Conservation (phyloP, 2,888 invertebrate genomes). For the Caenorhabditis zanzibari region DNA sequence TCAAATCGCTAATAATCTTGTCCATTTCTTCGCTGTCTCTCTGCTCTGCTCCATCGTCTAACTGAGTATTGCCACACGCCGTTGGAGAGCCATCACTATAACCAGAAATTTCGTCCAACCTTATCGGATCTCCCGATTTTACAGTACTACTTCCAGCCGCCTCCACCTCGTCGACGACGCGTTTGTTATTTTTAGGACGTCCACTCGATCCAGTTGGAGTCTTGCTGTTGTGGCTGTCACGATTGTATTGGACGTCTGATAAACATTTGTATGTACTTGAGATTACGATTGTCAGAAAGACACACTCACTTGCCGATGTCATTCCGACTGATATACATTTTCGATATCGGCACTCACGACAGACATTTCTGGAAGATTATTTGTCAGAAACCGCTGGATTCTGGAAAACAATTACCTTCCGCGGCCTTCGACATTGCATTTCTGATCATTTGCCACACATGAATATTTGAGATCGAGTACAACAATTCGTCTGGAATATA, state of each 20-base stretch:
- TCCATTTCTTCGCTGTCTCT: conserved; percentile 50
- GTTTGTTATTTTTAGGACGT: conserved; percentile 49
- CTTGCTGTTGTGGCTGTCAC: conserved; percentile 58
- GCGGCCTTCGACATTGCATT: conserved; percentile 59
- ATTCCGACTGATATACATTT: conserved; percentile 54
- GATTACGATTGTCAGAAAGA: conserved; percentile 30
- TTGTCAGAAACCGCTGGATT: neutral
- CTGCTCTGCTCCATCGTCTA: conserved; percentile 32
- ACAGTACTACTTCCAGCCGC: conserved; percentile 52
- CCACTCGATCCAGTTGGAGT: conserved; percentile 21
- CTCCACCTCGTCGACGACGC: conserved; percentile 30
- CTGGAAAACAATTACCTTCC: conserved; percentile 58
- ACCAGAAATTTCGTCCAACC: conserved; percentile 54
- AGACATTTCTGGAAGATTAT: conserved; percentile 59
- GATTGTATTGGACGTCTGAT: conserved; percentile 66
- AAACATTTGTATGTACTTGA: conserved; percentile 22
- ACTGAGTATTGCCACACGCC: conserved; percentile 46
- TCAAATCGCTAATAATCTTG: conserved; percentile 55
- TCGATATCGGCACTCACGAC: conserved; percentile 59
- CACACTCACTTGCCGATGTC: conserved; percentile 59
- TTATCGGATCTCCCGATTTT: conserved; percentile 46
- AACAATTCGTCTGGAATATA: conserved; percentile 54
- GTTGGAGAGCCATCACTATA: conserved; percentile 51
- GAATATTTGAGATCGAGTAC: conserved; percentile 56
- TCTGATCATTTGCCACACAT: conserved; percentile 38